Base-by-base conservation (phyloP, 1,140 invertebrate species). In the Pseudomyrmex concolor region DNA sequence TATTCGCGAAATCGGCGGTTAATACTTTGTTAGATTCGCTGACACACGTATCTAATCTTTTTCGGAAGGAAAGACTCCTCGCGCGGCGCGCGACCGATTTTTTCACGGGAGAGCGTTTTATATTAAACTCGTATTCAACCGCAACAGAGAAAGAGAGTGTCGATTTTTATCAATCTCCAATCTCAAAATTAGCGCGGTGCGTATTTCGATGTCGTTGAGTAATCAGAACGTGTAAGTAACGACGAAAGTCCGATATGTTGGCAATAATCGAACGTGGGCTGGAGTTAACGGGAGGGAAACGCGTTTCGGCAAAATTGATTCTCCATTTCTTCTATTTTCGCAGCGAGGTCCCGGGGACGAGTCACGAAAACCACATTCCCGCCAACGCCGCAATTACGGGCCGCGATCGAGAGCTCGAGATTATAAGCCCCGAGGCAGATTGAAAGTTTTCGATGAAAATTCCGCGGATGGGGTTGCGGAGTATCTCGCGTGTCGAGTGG, bases 391-490 rank as follows among this genome's bases (percentile, higher is more conserved):
- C 45, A 84, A 87, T 89, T 78, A 89, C 66, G 19, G 71, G 43
- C 5, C 34, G 34, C 70, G 90, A 92, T 90, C 87, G 87, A 85
- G 84, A 85, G 71, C 87, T 90, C 64, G 74, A 92, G 91, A 93
- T 92, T 92, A 89, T 71, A 72, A 70, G 34, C 83, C 64, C 54
- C 50, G 13, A 22, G 63, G 22, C 85, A 90, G 91, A 93, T 93
- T 86, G 87, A 90, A 93, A 93, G 86, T 92, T 93, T 91, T 22
- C 83, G 87, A 93, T 91, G 84, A 66, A 89, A 92, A 93, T 89
- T 70, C 86, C 66, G 72, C 54, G 83, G 70, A 72, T 70, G 78
- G 74, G 81, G 80, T 90, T 90, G 93, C 90, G 88, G 74, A 86
- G 89, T 84, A 89, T 85, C 84, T 92, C 89, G 88, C 93, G 92